These are phyloP conservation scores for Ptychodera flava DNA, from an alignment of 35 echinoderm and acorn worm genomes.

Conservation along the genomic window DNA sequence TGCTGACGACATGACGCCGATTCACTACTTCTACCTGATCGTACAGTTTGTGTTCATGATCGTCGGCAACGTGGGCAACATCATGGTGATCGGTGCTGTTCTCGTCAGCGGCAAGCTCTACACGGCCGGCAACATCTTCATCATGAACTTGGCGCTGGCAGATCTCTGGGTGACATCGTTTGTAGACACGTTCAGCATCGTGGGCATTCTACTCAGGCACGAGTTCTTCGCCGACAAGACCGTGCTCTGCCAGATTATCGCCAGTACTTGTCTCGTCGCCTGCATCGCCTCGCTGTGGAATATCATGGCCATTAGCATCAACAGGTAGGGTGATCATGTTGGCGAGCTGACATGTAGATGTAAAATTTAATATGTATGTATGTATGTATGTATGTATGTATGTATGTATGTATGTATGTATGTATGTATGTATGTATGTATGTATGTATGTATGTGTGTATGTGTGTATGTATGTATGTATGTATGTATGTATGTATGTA, in stretches of 20 bases:
- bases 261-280: slow-evolving; percentile 37
- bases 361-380: not conserved
- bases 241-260: slow-evolving; percentile 61
- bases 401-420: slow-evolving; percentile 2
- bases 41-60: not conserved
- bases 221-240: slow-evolving; percentile 30
- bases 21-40: slow-evolving; percentile 13
- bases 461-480: not conserved
- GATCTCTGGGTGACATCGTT: slow-evolving; percentile 67
- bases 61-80: slow-evolving; percentile 26
- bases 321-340: slow-evolving; percentile 40
- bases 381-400: slow-evolving; percentile 2
- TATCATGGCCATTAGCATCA: slow-evolving; percentile 42
- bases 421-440: not conserved
- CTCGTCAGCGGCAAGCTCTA: slow-evolving; percentile 20
- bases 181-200: slow-evolving; percentile 47
- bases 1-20: too few species aligned
- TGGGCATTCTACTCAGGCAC: slow-evolving; percentile 29
- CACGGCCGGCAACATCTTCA: slow-evolving; percentile 56
- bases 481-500: slow-evolving; percentile 2
- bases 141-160: slow-evolving; percentile 70
- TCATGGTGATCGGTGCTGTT: slow-evolving; percentile 40
- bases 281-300: slow-evolving; percentile 54
- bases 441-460: not conserved
- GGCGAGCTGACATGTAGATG: not conserved